phyloP scores from a whole-genome alignment of 1,140 invertebrate genomes.

The Pantala flavescens region DNA sequence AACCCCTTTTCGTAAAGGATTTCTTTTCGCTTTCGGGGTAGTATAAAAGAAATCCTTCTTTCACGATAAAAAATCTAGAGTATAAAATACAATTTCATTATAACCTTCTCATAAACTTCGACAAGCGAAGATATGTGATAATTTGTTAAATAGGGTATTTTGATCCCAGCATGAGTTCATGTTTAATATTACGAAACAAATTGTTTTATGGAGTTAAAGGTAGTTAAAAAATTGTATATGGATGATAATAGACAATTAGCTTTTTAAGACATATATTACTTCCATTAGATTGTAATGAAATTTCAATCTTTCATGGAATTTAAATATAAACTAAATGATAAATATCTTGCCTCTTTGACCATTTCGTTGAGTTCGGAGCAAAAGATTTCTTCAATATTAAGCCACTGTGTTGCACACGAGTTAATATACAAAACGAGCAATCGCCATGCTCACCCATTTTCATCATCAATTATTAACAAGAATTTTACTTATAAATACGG shows the following conservation, averaged over 20 bases:
- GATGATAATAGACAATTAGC: too few relatives aligned
- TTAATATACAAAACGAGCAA: slow-evolving; percentile 19
- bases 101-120: neutral
- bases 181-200: too few relatives aligned
- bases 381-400: slow-evolving; percentile 21
- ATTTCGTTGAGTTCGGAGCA: slow-evolving; percentile 21
- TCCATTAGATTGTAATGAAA: too few relatives aligned
- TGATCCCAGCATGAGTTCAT: too few relatives aligned
- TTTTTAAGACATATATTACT: too few relatives aligned
- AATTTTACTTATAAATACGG: neutral
- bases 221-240: too few relatives aligned
- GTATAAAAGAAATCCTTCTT: slow-evolving; percentile 21
- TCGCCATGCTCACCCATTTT: slow-evolving; percentile 21
- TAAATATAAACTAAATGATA: neutral
- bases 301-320: too few relatives aligned
- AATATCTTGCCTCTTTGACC: slow-evolving; percentile 21
- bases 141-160: too few relatives aligned
- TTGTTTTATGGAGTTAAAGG: too few relatives aligned
- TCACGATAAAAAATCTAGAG: slow-evolving; percentile 21
- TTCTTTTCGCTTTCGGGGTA: slow-evolving; percentile 21
- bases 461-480: slow-evolving; percentile 10
- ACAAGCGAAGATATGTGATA: too few relatives aligned
- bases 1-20: slow-evolving; percentile 19
- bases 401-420: slow-evolving; percentile 19
- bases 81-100: slow-evolving; percentile 11